phyloP scores from a whole-genome alignment of 2,888 invertebrate genomes.

The Magallana nippona region DNA sequence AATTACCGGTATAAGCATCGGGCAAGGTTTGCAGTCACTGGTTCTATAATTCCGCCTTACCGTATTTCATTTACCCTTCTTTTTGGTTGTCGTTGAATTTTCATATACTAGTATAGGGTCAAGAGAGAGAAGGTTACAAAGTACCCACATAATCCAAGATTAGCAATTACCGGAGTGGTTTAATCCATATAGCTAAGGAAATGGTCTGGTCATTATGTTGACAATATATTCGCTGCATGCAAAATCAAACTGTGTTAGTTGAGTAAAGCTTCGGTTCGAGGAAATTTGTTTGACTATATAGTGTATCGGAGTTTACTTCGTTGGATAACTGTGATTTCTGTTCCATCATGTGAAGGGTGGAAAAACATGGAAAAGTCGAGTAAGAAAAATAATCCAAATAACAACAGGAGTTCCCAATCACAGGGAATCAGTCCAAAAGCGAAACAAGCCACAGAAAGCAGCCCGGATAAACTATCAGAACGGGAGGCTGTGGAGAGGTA shows the following conservation, averaged over 20 bases:
- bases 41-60: too few species aligned
- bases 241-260: not conserved
- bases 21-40: too few species aligned
- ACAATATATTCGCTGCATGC: not conserved
- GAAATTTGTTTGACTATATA: not conserved
- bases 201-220: not conserved
- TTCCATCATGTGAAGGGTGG: not conserved
- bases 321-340: not conserved
- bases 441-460: constrained; percentile 2
- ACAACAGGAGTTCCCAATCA: not conserved
- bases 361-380: constrained; percentile 2
- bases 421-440: not conserved
- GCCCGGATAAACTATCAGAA: not conserved
- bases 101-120: too few species aligned
- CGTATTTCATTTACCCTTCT: too few species aligned
- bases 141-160: constrained; percentile 24
- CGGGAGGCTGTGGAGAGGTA: not conserved
- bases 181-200: constrained; percentile 8
- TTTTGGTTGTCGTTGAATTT: too few species aligned
- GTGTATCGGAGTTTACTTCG: too few species aligned
- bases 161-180: not conserved
- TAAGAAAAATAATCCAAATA: not conserved
- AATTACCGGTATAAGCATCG: too few species aligned
- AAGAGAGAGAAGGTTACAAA: not conserved
- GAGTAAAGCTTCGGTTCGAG: not conserved